Conservation (phyloP, 2,113 vertebrate species). For the Phrynocephalus versicolor region DNA sequence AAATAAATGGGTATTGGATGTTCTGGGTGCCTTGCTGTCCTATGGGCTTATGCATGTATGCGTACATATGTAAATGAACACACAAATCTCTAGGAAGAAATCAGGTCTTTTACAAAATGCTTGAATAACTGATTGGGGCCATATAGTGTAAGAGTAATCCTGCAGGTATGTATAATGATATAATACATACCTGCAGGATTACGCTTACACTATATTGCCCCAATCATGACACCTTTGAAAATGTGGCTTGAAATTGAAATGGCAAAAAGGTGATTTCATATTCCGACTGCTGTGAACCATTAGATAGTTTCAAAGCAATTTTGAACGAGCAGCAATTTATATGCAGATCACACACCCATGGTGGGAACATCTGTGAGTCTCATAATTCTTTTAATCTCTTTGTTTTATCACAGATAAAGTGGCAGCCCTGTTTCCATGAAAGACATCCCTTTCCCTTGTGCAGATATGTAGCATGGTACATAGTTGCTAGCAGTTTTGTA, state of each 20-base stretch:
- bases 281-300: neutral
- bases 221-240: neutral
- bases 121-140: no score
- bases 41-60: no score
- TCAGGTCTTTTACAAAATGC: no score
- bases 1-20: no score
- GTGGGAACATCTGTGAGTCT: constrained; percentile 93
- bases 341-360: constrained; percentile 76
- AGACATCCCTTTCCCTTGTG: constrained; percentile 24
- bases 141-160: no score
- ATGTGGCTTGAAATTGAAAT: neutral
- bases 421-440: constrained; percentile 80
- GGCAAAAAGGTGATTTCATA: neutral
- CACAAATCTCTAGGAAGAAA: no score
- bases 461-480: neutral
- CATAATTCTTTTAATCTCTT: constrained; percentile 94
- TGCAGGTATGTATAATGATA: no score
- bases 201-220: no score
- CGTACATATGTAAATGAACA: no score
- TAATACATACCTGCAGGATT: no score
- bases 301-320: neutral
- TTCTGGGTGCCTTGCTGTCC: no score
- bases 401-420: constrained; percentile 92
- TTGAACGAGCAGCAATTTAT: constrained; percentile 34
- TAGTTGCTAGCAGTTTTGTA: neutral